Conservation (phyloP, 1,140 invertebrate species). For the Dryas iulia region DNA sequence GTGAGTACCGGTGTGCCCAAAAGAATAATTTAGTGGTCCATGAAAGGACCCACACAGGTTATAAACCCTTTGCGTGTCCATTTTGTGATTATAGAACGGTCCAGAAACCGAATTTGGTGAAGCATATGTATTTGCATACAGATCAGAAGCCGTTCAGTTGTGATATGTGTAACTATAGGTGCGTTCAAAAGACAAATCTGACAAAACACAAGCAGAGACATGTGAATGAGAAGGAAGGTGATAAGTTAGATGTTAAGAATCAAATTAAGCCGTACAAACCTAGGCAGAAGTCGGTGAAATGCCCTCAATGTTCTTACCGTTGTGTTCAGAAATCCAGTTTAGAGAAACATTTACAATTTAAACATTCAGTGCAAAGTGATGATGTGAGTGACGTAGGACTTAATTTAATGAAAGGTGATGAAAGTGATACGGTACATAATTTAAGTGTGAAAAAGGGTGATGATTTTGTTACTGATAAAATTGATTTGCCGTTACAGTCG, state of each 20-base stretch:
- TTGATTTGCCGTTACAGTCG: conserved; percentile 36
- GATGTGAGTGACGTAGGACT: conserved; percentile 23
- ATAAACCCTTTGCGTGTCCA: conserved; percentile 83
- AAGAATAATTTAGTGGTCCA: conserved; percentile 80
- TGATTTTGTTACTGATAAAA: conserved; percentile 30
- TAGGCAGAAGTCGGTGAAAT: conserved; percentile 67
- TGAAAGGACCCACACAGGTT: conserved; percentile 82
- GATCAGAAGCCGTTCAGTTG: conserved; percentile 84
- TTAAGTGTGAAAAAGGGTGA: conserved; percentile 61
- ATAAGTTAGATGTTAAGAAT: conserved; percentile 57
- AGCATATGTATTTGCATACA: conserved; percentile 84
- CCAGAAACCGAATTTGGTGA: conserved; percentile 81
- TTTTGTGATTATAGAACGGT: conserved; percentile 82
- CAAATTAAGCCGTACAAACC: conserved; percentile 68
- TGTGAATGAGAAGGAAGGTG: conserved; percentile 69
- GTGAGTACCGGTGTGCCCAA: conserved; percentile 86
- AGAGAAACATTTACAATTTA: conserved; percentile 71
- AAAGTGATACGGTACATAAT: conserved; percentile 51
- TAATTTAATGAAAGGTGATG: conserved; percentile 41
- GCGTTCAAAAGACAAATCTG: conserved; percentile 77
- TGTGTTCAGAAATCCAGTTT: conserved; percentile 74
- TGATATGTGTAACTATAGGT: conserved; percentile 81
- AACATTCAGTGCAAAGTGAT: conserved; percentile 45
- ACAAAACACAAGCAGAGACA: conserved; percentile 77
- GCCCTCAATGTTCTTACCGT: conserved; percentile 65